These are phyloP conservation scores for Polypterus bichir DNA, from an alignment of 2,113 vertebrate species.

Conservation along the genomic window DNA sequence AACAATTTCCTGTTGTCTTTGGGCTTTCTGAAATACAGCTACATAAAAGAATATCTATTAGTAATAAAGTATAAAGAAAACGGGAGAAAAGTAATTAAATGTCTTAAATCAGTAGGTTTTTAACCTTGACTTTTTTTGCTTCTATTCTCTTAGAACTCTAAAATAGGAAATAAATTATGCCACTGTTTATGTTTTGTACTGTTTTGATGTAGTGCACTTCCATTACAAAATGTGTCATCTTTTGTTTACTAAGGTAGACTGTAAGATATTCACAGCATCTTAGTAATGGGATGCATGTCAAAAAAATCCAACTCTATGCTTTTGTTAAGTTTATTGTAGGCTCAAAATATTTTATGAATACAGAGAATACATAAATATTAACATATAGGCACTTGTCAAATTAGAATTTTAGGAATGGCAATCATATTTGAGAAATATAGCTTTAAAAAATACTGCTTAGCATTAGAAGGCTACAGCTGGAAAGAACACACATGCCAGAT, in stretches of 20 bases:
- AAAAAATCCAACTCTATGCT: neutral
- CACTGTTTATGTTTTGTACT: neutral
- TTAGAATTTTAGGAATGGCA: too few relatives aligned
- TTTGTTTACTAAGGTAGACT: neutral
- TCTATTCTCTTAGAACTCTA: neutral
- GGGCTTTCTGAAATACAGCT: slow-evolving; percentile 11
- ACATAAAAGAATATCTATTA: slow-evolving; percentile 1
- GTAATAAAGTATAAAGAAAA: slow-evolving; percentile 7
- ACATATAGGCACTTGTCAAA: too few relatives aligned
- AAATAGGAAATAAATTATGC: neutral
- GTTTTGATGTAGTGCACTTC: slow-evolving; percentile 4
- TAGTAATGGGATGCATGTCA: neutral
- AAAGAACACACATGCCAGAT: too few relatives aligned
- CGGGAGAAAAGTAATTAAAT: neutral
- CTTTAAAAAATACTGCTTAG: too few relatives aligned
- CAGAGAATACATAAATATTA: too few relatives aligned
- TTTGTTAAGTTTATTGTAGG: slow-evolving; percentile 2
- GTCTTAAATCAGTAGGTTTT: slow-evolving; percentile 12
- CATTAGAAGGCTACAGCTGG: too few relatives aligned
- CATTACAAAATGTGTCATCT: slow-evolving; percentile 6
- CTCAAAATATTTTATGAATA: too few relatives aligned
- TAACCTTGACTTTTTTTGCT: slow-evolving; percentile 4
- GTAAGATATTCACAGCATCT: neutral
- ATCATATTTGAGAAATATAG: too few relatives aligned
- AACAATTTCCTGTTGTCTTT: slow-evolving; percentile 16